Base-by-base conservation (phyloP, 2,888 invertebrate genomes). In the Drosophila conformis region DNA sequence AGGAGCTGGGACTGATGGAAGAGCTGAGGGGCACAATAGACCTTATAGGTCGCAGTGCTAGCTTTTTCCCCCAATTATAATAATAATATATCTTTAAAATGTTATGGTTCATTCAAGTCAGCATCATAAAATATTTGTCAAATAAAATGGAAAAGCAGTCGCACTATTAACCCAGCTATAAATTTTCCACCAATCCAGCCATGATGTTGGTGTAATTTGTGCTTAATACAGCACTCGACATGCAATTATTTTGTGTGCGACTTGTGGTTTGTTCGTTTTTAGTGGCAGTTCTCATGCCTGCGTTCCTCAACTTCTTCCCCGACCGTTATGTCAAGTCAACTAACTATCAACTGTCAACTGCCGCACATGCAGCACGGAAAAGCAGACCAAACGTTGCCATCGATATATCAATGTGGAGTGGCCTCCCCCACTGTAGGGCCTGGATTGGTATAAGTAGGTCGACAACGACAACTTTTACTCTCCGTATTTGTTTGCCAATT, bases 221-320 rank as follows among this genome's bases (percentile, higher is more conserved):
- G 86, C 80, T 85, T 79, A 73, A 80, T 89, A 82, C 76, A 76
- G 76, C 76, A 69, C 76, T 84, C 74, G 89, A 81, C 84, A 81
- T 83, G 87, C 89, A 84, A 86, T 89, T 87, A 86, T 86, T 84
- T 80, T 70, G 71, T 86, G 68, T 67, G 77, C 69, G 62, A 72
- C 71, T 68, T 74, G 70, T 69, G 60, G 60, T 63, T 52, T 53
- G 31, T 40, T 58, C 68, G 78, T 69, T 67, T 86, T 87, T 68
- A 80, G 83, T 89, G 83, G 75, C 89, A 86, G 67, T 58, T 69
- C 56, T 67, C 53, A 64, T 69, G 54, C 51, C 27, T 18, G 15
- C 21, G 29, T 29, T 0, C 6, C 36, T 21, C 27, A 7, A 3
- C 54, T 33, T 7, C 31, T 11, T 29, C 18, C 21, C 29, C n/a